Percentiles rank a stretch among this genome's conserved stretches.
Conservation (phyloP, 1,140 invertebrate genomes). For the Drosophila nannoptera region DNA sequence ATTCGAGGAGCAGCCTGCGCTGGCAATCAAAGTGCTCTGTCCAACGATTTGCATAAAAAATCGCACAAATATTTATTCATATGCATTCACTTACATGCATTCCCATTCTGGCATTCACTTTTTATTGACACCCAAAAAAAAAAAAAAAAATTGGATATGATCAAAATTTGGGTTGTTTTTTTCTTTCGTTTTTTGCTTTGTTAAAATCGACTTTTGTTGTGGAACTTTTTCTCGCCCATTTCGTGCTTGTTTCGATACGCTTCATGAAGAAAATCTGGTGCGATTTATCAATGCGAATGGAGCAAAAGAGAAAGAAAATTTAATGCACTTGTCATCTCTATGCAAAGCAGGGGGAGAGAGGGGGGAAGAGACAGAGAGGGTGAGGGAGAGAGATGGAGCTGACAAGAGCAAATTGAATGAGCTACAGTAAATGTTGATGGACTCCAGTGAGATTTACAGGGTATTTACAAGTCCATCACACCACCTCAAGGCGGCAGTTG, state of each 20-base stretch:
- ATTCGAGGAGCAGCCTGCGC: constrained; percentile 2
- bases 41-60: constrained; percentile 48
- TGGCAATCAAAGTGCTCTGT: constrained; percentile 19
- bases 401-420: no score
- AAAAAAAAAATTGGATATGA: neutral
- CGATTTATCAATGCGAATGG: constrained; percentile 58
- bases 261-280: constrained; percentile 55
- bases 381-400: no score
- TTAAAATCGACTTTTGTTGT: constrained; percentile 38
- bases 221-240: constrained; percentile 46
- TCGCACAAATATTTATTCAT: constrained; percentile 57
- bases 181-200: constrained; percentile 28
- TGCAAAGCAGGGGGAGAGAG: constrained; percentile 28
- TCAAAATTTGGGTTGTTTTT: constrained; percentile 49
- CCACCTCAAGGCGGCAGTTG: no score
- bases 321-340: constrained; percentile 40
- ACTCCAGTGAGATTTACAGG: neutral
- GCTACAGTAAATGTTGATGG: no score
- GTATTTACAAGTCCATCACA: neutral
- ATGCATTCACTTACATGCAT: constrained; percentile 58
- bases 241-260: constrained; percentile 44
- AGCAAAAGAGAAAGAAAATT: constrained; percentile 13
- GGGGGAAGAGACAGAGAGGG: neutral
- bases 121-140: constrained; percentile 29
- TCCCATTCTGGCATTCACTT: no score